phyloP scores from a whole-genome alignment of 2,113 vertebrate genomes.

The Pipra filicauda region DNA sequence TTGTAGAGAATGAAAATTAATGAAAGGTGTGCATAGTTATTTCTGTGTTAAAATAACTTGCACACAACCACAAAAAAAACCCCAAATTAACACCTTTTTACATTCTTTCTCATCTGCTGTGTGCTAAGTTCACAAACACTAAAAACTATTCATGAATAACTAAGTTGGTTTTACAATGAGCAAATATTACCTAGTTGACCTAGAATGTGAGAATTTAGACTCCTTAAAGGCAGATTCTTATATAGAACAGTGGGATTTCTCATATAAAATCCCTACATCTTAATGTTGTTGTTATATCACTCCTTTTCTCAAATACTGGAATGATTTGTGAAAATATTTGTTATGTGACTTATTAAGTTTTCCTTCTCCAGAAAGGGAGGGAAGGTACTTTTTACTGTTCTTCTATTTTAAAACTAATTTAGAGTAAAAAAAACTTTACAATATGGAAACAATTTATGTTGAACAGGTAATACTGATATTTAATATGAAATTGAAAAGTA shows the following conservation, averaged over 20 bases:
- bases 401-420: not conserved
- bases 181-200: not conserved
- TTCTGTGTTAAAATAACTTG: not conserved
- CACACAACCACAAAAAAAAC: not conserved
- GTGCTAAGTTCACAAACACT: not conserved
- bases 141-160: not conserved
- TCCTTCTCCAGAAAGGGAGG: not conserved
- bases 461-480: not conserved
- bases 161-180: not conserved
- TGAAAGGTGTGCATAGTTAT: not conserved
- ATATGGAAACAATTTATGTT: not conserved
- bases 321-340: not conserved
- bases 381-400: not conserved
- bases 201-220: not conserved
- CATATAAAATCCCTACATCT: not conserved
- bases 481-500: not conserved
- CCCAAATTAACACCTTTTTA: not conserved
- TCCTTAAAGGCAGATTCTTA: not conserved
- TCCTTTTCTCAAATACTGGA: not conserved
- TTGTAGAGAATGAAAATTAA: not conserved
- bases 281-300: not conserved
- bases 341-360: not conserved
- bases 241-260: not conserved
- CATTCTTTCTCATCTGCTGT: not conserved
- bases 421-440: not conserved